Evolutionary conservation across 2,888 invertebrate genomes (phyloP).

Genomic region (Iphiclides podalirius): DNA sequence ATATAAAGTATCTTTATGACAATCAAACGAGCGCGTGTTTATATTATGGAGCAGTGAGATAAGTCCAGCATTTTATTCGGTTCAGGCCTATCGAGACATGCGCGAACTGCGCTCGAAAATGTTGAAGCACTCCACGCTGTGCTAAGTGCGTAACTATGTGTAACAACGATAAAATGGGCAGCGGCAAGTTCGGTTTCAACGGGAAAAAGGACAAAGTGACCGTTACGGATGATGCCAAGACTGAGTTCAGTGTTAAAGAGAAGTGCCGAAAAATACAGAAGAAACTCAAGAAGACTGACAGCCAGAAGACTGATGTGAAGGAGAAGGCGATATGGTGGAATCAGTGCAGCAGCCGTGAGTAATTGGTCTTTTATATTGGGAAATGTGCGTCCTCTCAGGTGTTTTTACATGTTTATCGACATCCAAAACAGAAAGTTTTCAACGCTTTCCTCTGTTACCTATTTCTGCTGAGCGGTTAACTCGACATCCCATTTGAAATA

Average conservation of each 20-base stretch:
- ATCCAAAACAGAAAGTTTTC: no score
- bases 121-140: constrained; percentile 37
- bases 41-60: constrained; percentile 41
- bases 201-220: constrained; percentile 69
- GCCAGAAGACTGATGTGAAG: constrained; percentile 66
- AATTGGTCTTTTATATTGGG: constrained; percentile 19
- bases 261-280: constrained; percentile 70
- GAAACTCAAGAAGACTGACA: constrained; percentile 75
- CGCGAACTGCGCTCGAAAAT: constrained; percentile 43
- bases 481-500: no score
- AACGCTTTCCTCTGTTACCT: no score
- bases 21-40: constrained; percentile 51
- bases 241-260: constrained; percentile 74
- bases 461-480: no score
- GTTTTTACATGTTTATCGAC: no score
- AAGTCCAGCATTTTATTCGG: constrained; percentile 47
- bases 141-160: constrained; percentile 40
- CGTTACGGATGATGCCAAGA: constrained; percentile 50
- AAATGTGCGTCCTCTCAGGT: no score
- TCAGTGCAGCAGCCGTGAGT: constrained; percentile 73
- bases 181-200: constrained; percentile 68
- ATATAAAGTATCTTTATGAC: constrained; percentile 69
- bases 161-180: constrained; percentile 64
- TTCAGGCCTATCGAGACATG: constrained; percentile 41
- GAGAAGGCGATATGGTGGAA: constrained; percentile 78